These are phyloP conservation scores for Tryphoninae sp. DNA, from an alignment of 2,888 invertebrate genomes.

Conservation along the genomic window DNA sequence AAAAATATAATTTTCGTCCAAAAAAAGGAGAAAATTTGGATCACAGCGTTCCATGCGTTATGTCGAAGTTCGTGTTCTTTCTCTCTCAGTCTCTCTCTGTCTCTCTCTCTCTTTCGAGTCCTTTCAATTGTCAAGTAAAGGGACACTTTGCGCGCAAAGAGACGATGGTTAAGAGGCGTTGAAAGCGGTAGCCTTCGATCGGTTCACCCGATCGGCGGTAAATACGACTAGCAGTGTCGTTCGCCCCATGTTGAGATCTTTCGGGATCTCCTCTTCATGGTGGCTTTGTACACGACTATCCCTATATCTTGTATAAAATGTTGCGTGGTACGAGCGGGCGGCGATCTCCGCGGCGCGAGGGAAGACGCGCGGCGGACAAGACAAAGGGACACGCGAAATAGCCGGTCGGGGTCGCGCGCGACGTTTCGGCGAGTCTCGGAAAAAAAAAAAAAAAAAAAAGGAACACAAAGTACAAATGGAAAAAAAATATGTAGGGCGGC, in stretches of 20 bases:
- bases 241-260: conserved; percentile 44
- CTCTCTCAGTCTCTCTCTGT: background rate
- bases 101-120: conserved; percentile 1
- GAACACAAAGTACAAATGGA: background rate
- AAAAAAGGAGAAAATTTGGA: background rate
- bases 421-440: conserved; percentile 24
- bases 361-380: conserved; percentile 66
- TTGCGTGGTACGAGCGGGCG: conserved; percentile 9
- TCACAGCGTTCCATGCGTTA: background rate
- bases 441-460: background rate
- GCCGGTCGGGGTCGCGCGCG: conserved; percentile 49
- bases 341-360: conserved; percentile 43
- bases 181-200: conserved; percentile 69
- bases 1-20: background rate
- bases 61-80: conserved; percentile 2
- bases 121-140: conserved; percentile 58
- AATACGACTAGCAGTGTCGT: conserved; percentile 57
- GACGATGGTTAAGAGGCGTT: conserved; percentile 67
- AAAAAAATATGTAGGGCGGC: background rate
- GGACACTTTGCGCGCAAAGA: conserved; percentile 57
- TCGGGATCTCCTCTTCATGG: conserved; percentile 34
- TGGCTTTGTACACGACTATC: background rate
- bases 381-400: conserved; percentile 70
- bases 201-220: conserved; percentile 69
- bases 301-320: conserved; percentile 18